phyloP scores from a whole-genome alignment of 2,888 invertebrate species.

The Neoascia interrupta region DNA sequence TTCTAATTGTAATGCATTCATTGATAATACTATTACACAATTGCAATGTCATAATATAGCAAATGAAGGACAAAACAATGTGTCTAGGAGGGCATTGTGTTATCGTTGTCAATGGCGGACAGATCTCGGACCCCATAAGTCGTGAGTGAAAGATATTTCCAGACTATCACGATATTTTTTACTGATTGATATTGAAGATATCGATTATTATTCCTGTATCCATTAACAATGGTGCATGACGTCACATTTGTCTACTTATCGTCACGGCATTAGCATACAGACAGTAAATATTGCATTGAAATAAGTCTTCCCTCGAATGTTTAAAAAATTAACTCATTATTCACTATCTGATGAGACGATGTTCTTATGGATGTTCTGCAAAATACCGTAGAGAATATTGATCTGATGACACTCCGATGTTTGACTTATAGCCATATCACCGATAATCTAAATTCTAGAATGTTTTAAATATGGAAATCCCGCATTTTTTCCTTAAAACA shows the following conservation, averaged over 20 bases:
- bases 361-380: too few species aligned
- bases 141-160: conserved; percentile 62
- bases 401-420: too few species aligned
- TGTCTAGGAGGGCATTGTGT: conserved; percentile 24
- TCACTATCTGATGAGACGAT: too few species aligned
- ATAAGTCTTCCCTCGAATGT: conserved; percentile 15
- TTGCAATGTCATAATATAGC: conserved; percentile 28
- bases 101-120: neutral
- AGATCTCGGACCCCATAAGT: conserved; percentile 21
- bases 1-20: too few species aligned
- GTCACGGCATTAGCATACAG: conserved; percentile 32
- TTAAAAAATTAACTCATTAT: neutral
- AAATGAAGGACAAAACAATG: conserved; percentile 50
- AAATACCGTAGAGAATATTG: too few species aligned
- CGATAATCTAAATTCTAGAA: too few species aligned
- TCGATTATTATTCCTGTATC: conserved; percentile 25
- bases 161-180: conserved; percentile 56
- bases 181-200: conserved; percentile 60
- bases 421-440: too few species aligned
- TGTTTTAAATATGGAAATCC: too few species aligned
- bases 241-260: conserved; percentile 38
- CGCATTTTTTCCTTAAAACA: too few species aligned
- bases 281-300: too few species aligned
- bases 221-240: conserved; percentile 40
- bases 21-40: conserved; percentile 29